Percentiles rank a stretch among this genome's conserved stretches.
phyloP scores from a whole-genome alignment of 1,140 invertebrate species.

The Drosophila obscura region DNA sequence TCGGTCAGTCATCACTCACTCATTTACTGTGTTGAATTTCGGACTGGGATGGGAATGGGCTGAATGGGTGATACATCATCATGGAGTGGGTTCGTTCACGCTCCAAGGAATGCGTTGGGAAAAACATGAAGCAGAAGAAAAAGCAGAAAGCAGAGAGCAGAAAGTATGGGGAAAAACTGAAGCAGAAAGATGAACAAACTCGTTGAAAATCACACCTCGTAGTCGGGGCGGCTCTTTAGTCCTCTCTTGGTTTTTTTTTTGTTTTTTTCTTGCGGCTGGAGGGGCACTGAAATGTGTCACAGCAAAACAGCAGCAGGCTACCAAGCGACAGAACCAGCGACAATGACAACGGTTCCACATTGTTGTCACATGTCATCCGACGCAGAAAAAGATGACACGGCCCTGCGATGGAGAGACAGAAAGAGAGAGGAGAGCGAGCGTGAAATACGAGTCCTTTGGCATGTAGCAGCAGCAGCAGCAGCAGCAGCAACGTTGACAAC shows the following conservation, averaged over 20 bases:
- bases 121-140: constrained; percentile 5
- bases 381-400: constrained; percentile 37
- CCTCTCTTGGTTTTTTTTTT: constrained; percentile 13
- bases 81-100: constrained; percentile 22
- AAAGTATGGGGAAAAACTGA: constrained; percentile 39
- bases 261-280: no score
- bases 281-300: constrained; percentile 55
- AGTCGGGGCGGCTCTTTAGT: background rate
- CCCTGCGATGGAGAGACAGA: constrained; percentile 2
- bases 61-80: constrained; percentile 60
- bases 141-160: background rate
- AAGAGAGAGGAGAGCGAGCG: constrained; percentile 9
- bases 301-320: constrained; percentile 44
- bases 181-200: constrained; percentile 54
- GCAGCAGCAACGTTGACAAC: no score
- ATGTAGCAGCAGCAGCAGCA: constrained; percentile 42
- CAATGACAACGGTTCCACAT: constrained; percentile 76
- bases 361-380: constrained; percentile 78
- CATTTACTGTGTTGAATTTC: constrained; percentile 28
- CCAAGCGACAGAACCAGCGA: constrained; percentile 36
- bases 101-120: constrained; percentile 42
- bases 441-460: constrained; percentile 78
- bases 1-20: constrained; percentile 66
- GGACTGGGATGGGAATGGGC: background rate
- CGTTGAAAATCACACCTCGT: constrained; percentile 77